Evolutionary conservation across 2,888 invertebrate species (phyloP).

Genomic region (Dasysyrphus tricinctus): DNA sequence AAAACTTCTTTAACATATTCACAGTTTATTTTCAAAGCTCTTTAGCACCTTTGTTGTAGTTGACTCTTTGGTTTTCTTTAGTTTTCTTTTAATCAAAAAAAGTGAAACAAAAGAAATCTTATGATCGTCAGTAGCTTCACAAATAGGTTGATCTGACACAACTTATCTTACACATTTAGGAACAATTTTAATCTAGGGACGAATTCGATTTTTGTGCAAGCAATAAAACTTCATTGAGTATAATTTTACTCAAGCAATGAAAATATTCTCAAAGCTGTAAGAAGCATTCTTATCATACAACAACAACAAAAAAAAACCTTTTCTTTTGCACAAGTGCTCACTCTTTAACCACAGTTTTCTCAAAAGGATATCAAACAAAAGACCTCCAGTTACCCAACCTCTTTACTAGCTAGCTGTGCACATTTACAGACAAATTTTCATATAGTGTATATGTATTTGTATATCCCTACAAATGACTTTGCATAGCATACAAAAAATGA

Average conservation of each 20-base stretch:
- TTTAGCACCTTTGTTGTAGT: too few relatives aligned
- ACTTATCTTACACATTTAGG: too few relatives aligned
- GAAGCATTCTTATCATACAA: background rate
- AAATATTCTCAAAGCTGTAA: background rate
- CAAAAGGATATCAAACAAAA: conserved; percentile 39
- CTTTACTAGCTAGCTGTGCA: conserved; percentile 16
- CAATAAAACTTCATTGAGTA: background rate
- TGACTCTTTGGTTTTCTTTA: too few relatives aligned
- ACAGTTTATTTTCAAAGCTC: too few relatives aligned
- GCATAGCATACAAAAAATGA: background rate
- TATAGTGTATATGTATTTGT: too few relatives aligned
- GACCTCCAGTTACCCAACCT: background rate
- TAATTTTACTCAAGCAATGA: background rate
- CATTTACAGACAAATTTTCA: conserved; percentile 54
- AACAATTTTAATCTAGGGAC: too few relatives aligned
- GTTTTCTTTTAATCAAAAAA: too few relatives aligned
- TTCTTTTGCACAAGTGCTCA: conserved; percentile 14
- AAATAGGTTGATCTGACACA: background rate
- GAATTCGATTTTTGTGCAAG: background rate
- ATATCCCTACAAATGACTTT: conserved; percentile 37
- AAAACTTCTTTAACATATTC: too few relatives aligned
- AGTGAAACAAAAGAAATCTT: too few relatives aligned
- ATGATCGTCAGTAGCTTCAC: too few relatives aligned
- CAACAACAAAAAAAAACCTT: background rate
- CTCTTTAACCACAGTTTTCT: conserved; percentile 28